Percentiles rank a stretch among this genome's conserved stretches.
Conservation (phyloP, 2,113 vertebrate genomes). For the Pimephales promelas region DNA sequence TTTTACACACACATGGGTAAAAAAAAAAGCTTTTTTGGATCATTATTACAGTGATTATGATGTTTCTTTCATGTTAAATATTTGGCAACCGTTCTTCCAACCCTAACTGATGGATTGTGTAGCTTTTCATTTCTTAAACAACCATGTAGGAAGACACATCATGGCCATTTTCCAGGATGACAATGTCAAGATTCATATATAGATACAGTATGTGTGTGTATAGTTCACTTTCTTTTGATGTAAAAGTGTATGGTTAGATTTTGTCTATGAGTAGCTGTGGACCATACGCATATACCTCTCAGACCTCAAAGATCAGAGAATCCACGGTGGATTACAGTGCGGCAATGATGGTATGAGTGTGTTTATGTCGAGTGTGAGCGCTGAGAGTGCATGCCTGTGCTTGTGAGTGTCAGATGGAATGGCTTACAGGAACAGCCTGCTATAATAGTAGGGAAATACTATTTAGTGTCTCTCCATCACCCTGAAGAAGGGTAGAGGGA, state of each 20-base stretch:
- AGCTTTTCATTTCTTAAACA: no score
- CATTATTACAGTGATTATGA: no score
- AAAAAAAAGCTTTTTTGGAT: no score
- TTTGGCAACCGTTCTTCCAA: no score
- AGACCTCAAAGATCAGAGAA: neutral
- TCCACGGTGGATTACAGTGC: neutral
- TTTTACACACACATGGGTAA: no score
- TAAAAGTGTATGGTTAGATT: neutral
- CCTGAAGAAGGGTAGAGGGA: neutral
- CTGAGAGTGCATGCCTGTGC: neutral
- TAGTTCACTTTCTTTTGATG: no score
- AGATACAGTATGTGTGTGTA: no score
- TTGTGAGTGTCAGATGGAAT: constrained; percentile 7
- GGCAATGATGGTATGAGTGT: constrained; percentile 12
- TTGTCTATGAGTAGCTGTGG: neutral
- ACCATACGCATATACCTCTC: neutral
- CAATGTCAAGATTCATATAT: no score
- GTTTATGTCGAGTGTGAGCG: neutral
- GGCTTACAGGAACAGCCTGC: neutral
- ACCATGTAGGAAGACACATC: no score
- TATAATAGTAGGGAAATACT: neutral
- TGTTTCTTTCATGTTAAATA: no score
- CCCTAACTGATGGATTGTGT: no score
- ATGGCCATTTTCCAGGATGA: no score
- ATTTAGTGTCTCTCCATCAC: neutral